Evolutionary conservation across 1,140 invertebrate genomes (phyloP).

Genomic region (Mamestra configurata): DNA sequence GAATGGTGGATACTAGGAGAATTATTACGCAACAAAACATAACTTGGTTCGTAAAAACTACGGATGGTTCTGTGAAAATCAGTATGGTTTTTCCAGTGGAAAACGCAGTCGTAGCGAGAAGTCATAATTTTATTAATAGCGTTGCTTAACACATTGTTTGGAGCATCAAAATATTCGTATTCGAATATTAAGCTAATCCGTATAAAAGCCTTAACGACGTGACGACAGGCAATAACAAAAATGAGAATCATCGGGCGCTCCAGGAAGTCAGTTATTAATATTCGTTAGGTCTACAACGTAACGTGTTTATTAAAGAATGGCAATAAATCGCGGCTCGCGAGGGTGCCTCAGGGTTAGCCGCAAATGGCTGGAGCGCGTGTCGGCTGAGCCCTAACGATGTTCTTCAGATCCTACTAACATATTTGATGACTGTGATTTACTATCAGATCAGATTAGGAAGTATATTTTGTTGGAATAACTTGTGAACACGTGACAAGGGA

Average conservation of each 20-base stretch:
- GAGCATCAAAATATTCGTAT: constrained; percentile 32
- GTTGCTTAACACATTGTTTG: constrained; percentile 11
- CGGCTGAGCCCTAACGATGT: constrained; percentile 75
- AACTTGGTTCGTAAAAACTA: constrained; percentile 54
- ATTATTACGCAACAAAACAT: constrained; percentile 61
- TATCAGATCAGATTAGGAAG: constrained; percentile 68
- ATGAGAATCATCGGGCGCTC: constrained; percentile 69
- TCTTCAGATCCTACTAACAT: constrained; percentile 73
- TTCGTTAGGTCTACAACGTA: constrained; percentile 74
- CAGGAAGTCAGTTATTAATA: constrained; percentile 80
- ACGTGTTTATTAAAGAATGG: constrained; percentile 81
- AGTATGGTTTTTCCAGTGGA: constrained; percentile 32
- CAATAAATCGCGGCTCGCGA: constrained; percentile 66
- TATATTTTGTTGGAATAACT: constrained; percentile 51
- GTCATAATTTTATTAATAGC: constrained; percentile 36
- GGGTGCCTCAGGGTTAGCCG: constrained; percentile 70
- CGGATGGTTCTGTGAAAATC: constrained; percentile 19
- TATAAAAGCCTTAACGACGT: constrained; percentile 58
- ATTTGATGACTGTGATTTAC: constrained; percentile 80
- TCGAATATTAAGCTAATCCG: constrained; percentile 17
- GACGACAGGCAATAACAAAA: constrained; percentile 71
- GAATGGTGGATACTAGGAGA: constrained; percentile 62
- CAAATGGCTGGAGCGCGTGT: constrained; percentile 76
- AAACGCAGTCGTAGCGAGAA: background rate
- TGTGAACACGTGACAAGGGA: constrained; percentile 35